Percentiles rank a stretch among this genome's conserved stretches.
Evolutionary conservation across 2,888 invertebrate species (phyloP).

Genomic region (Nycteola revayana): DNA sequence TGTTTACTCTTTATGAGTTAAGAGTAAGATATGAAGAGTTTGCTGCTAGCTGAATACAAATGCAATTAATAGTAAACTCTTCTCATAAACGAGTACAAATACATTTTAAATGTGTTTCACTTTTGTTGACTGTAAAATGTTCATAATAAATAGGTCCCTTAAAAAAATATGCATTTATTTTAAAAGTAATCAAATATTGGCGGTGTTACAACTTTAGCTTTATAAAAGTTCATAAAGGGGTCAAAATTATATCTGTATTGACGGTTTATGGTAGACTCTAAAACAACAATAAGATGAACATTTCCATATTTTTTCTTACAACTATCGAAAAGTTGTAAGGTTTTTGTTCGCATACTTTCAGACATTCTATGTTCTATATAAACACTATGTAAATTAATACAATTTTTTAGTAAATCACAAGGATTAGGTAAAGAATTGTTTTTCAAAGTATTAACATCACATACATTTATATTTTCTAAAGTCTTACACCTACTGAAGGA

Average conservation of each 20-base stretch:
- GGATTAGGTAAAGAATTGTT: constrained; percentile 43
- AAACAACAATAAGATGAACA: constrained; percentile 39
- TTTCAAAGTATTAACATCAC: constrained; percentile 35
- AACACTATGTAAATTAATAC: constrained; percentile 54
- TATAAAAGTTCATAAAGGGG: constrained; percentile 54
- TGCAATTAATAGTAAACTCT: too few species aligned
- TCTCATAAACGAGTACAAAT: too few species aligned
- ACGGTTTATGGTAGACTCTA: constrained; percentile 24
- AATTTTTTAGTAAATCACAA: constrained; percentile 44
- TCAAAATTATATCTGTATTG: constrained; percentile 37
- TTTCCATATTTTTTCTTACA: constrained; percentile 39
- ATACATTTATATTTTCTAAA: constrained; percentile 59
- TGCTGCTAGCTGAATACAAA: too few species aligned
- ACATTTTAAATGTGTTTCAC: too few species aligned
- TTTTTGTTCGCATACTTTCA: constrained; percentile 30
- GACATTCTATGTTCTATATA: constrained; percentile 44
- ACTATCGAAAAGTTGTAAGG: constrained; percentile 39
- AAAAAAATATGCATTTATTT: background rate
- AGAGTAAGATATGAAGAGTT: too few species aligned
- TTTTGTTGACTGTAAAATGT: too few species aligned
- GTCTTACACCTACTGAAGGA: constrained; percentile 50
- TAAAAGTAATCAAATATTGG: too few species aligned
- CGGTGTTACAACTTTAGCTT: constrained; percentile 51
- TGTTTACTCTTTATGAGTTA: too few species aligned
- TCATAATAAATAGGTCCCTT: too few species aligned